Evolutionary conservation across 2,797 vertebrate genomes (phyloP).

Genomic region (Philypnodon macrostomus): DNA sequence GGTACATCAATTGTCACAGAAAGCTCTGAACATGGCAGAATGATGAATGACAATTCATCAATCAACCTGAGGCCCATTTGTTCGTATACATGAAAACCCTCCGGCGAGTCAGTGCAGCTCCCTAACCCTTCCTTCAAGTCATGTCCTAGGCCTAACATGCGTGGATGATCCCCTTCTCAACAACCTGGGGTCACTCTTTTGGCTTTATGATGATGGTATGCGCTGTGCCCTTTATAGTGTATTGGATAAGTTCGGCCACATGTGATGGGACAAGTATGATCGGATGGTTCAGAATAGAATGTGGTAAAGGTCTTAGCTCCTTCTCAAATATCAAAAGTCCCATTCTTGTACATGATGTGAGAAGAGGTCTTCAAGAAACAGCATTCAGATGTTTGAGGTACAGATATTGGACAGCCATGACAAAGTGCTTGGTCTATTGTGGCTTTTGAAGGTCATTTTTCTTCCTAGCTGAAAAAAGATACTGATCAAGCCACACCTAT

Average conservation of each 20-base stretch:
- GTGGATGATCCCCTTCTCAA: conserved; percentile 14
- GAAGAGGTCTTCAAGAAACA: conserved; percentile 47
- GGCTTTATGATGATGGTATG: conserved; percentile 26
- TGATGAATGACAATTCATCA: background rate
- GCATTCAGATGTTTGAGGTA: conserved; percentile 40
- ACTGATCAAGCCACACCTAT: background rate
- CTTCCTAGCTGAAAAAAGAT: conserved; percentile 29
- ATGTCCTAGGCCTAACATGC: conserved; percentile 21
- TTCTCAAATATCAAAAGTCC: conserved; percentile 29
- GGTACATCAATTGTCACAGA: no score
- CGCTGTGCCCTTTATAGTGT: conserved; percentile 40
- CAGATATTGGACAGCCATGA: conserved; percentile 6
- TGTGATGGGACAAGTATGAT: conserved; percentile 26
- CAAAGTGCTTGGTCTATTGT: conserved; percentile 31
- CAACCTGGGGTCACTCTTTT: background rate
- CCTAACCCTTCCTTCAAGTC: conserved; percentile 4
- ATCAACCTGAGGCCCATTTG: conserved; percentile 23
- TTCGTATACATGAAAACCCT: background rate
- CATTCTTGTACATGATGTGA: conserved; percentile 34
- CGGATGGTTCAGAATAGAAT: conserved; percentile 31
- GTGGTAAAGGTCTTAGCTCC: conserved; percentile 16
- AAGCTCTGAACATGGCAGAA: background rate
- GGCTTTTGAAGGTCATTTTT: conserved; percentile 18
- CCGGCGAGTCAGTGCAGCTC: conserved; percentile 8
- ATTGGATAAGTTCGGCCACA: conserved; percentile 17